Conservation (phyloP, 2,797 vertebrate species). For the Lacerta agilis region DNA sequence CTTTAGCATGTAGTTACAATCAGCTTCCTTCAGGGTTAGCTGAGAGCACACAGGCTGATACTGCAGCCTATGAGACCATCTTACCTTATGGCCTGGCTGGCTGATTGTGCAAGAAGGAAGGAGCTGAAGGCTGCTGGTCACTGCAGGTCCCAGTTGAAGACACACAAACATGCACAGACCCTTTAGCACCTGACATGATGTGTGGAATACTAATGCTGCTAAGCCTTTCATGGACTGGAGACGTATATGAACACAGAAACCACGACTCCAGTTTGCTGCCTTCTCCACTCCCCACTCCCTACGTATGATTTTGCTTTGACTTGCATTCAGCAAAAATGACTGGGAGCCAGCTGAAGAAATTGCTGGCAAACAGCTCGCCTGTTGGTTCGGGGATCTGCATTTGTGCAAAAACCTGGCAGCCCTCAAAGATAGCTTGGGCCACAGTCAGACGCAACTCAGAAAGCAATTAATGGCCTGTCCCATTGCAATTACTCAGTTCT, state of each 20-base stretch:
- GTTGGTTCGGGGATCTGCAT: not conserved
- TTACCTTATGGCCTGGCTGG: too few relatives aligned
- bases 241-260: not conserved
- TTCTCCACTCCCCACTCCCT: too few relatives aligned
- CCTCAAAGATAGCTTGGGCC: not conserved
- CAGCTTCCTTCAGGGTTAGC: too few relatives aligned
- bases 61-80: too few relatives aligned
- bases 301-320: not conserved
- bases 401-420: not conserved
- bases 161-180: too few relatives aligned
- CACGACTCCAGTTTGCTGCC: not conserved
- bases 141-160: too few relatives aligned
- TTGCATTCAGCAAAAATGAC: not conserved
- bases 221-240: too few relatives aligned
- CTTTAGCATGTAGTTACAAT: too few relatives aligned
- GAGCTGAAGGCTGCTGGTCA: too few relatives aligned
- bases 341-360: not conserved
- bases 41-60: too few relatives aligned
- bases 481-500: not conserved
- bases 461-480: not conserved
- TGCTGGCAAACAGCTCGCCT: not conserved
- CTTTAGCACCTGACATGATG: not conserved
- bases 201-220: not conserved
- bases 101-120: too few relatives aligned
- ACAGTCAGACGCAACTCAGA: too few relatives aligned